Evolutionary conservation across 2,113 vertebrate species (phyloP), one percentile per base, ranked within the genome.

Genomic region (Amphiprion percula): DNA sequence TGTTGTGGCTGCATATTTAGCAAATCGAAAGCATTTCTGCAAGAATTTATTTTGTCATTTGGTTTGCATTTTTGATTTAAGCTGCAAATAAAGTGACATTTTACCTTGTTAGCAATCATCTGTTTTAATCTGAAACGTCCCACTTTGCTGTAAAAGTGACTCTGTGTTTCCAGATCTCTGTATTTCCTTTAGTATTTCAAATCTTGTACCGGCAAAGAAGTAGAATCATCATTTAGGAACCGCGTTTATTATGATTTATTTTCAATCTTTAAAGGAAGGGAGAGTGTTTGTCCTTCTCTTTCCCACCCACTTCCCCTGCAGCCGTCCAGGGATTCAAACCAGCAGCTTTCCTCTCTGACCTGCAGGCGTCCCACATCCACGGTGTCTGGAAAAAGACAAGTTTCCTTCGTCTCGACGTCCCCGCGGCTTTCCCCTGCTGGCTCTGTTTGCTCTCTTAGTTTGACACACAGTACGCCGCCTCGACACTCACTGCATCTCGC

Each of bases 391-490:
- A 79, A 30, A 26, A 76, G 37, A 83, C 33, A 26, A 15, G 49
- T 17, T 80, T 61, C 68, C 56, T 77, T 65, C 74, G 70, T 68
- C 78, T 64, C 55, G 56, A 58, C 68, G 68, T 44, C 56, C 62
- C 55, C 66, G 76, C 16, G 65, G 64, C 59, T 78, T 46, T 2
- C 30, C 70, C 50, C 77, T 5, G 16, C 77, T 44, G 68, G 37
- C 50, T 16, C 61, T 79, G 77, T 77, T 80, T 85, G 61, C 71
- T 58, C 67, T 84, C 70, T 52, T 41, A 47, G 60, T 72, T 63
- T 71, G 63, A 75, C 71, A 10, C 74, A 37, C 77, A 74, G 46
- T 41, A 1, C 67, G 84, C 19, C 21, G 10, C 67, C 61, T 61
- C 74, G 46, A 39, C 74, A 52, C 33, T 10, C 68, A 44, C 26